These are phyloP conservation scores for Micromesistius poutassou DNA, from an alignment of 2,797 vertebrate species.

Conservation along the genomic window DNA sequence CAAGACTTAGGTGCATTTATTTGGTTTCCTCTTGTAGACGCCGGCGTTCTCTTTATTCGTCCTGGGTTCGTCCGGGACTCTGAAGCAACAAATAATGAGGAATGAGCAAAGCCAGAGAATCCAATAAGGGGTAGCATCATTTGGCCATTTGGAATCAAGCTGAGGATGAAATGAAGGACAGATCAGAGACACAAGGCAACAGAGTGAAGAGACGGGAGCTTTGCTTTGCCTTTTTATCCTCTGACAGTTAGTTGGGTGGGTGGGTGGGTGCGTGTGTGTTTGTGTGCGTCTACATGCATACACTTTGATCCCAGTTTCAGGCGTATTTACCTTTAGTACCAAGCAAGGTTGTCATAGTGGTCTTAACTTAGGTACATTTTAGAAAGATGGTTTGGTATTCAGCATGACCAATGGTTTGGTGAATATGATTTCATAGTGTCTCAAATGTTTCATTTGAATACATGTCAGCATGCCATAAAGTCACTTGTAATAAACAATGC, in stretches of 20 bases:
- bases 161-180: constrained; percentile 21
- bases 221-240: too few relatives aligned
- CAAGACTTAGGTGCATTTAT: constrained; percentile 26
- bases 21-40: constrained; percentile 10
- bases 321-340: too few relatives aligned
- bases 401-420: neutral
- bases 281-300: neutral
- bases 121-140: constrained; percentile 46
- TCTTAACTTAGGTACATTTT: too few relatives aligned
- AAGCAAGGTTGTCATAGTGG: too few relatives aligned
- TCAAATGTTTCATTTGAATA: neutral
- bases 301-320: constrained; percentile 1
- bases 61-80: neutral
- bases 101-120: constrained; percentile 44
- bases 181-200: constrained; percentile 13
- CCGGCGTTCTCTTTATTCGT: constrained; percentile 17
- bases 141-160: constrained; percentile 41
- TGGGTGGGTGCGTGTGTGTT: constrained; percentile 1
- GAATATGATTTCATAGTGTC: neutral
- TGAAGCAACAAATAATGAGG: constrained; percentile 18
- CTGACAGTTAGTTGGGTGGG: neutral
- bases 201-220: neutral
- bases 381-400: too few relatives aligned
- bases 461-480: neutral
- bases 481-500: neutral